Evolutionary conservation across 1,140 invertebrate species (phyloP), one percentile per base, ranked within the genome.

Genomic region (Yoshiicerus persimilis): DNA sequence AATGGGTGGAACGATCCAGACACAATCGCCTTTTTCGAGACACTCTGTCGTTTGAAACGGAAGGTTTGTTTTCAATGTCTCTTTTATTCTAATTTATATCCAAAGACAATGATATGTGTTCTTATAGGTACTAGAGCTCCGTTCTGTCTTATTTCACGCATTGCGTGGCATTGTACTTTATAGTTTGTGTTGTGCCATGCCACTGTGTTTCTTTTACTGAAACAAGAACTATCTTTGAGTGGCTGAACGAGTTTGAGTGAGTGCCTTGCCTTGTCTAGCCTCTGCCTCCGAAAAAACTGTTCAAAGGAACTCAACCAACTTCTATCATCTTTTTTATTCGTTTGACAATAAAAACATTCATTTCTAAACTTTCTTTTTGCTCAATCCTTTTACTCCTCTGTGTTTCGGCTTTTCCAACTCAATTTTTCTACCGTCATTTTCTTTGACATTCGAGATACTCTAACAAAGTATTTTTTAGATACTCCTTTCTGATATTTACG

Each of bases 61-160:
- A 34, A 80, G 75, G 20, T 80, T 80, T 80, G 75, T 80, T 36
- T 80, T 80, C 75, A 36, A 80, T 36, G 75, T 80, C 75, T 80
- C 75, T 80, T 80, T 80, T 80, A 80, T 80, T 80, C 75, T 80
- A 80, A 80, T 80, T 34, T 80, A 80, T 80, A 80, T 36, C 32
- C 75, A 80, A 36, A 36, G 75, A 80, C 75, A 70, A 27, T 27
- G 25, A 30, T 70, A 70, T 70, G 25, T 70, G 25, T 70, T 30
- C 27, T 30, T 47, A 2, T 47, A 30, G 20, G 62, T 64, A 23
- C 9, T 11, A 27, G 66, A 32, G 27, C 10, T 34, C 5, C 30
- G 16, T 13, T 38, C n/a, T 20, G 13, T 80, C 32, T 34, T 80
- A 80, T 80, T 80, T 80, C 75, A 80, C 34, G 75, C 75, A 80